Percentiles rank a stretch among this genome's conserved stretches.
phyloP scores from a whole-genome alignment of 2,888 invertebrate genomes.

The Oxyteleia sp. region DNA sequence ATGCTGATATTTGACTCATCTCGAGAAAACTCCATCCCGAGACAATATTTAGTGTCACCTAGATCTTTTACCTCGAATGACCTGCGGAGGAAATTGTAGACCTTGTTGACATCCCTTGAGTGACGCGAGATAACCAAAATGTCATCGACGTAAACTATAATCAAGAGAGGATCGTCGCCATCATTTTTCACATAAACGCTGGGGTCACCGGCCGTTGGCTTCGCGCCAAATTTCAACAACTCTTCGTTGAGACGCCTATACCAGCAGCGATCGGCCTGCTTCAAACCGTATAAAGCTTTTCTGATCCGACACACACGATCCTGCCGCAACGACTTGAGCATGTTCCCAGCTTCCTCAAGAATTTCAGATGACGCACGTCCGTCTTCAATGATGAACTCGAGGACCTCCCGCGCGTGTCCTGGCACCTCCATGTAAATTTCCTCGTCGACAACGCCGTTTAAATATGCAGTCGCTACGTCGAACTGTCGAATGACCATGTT shows the following conservation, averaged over 20 bases:
- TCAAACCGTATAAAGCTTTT: constrained; percentile 18
- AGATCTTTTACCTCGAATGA: constrained; percentile 75
- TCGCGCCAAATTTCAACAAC: constrained; percentile 6
- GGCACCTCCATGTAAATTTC: constrained; percentile 15
- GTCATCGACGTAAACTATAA: constrained; percentile 78
- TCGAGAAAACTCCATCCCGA: constrained; percentile 76
- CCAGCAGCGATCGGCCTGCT: constrained; percentile 38
- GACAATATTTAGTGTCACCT: constrained; percentile 69
- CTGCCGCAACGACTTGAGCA: constrained; percentile 1
- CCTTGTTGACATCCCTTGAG: constrained; percentile 42
- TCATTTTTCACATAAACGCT: constrained; percentile 34
- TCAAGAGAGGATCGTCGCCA: constrained; percentile 30
- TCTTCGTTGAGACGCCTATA: constrained; percentile 24
- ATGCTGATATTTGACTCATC: constrained; percentile 5
- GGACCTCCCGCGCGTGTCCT: neutral
- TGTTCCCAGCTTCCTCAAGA: constrained; percentile 1
- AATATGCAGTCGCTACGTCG: constrained; percentile 47
- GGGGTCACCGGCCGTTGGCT: constrained; percentile 23
- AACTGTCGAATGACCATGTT: constrained; percentile 26
- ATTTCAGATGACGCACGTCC: constrained; percentile 5
- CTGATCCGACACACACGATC: constrained; percentile 31
- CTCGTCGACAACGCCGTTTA: constrained; percentile 53
- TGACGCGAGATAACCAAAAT: constrained; percentile 72
- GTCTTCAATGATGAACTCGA: constrained; percentile 17
- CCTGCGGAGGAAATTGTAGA: constrained; percentile 61